Base-by-base conservation (phyloP, 2,797 vertebrate species). In the Pithecia hirsuta region DNA sequence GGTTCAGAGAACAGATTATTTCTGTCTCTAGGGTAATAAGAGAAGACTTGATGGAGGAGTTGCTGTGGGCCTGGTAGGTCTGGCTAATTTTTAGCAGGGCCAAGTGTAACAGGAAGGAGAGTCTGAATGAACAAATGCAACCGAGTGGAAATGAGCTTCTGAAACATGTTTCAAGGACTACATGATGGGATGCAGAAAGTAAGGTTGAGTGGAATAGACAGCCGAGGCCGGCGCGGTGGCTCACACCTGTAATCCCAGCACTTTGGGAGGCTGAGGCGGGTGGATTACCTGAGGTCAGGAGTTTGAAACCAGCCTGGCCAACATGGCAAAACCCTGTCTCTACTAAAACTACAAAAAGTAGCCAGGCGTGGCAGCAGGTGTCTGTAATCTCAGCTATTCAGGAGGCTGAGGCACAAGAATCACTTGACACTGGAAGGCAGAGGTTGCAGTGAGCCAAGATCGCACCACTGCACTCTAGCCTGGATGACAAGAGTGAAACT, bases 61-160 rank as follows among this genome's bases (percentile, higher is more conserved):
- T 91, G 50, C 90, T 81, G 13, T 87, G 64, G 39, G 26, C 22
- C 19, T 87, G 36, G 28, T 30, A 91, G 86, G 39, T 46, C 87
- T 80, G n/a, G 59, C n/a, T 92, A 86, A 85, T 91, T 88, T 70
- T 91, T 76, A 93, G 20, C n/a, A 67, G 64, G 88, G 39, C 30
- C 79, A 91, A 48, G 44, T 57, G 0, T 90, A 94, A 81, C 8
- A 83, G 39, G 11, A 26, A 74, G 70, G 59, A 87, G 30, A 92
- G 67, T 94, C 75, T 87, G 46, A 94, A 84, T 72, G 59, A 88
- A 79, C 50, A 91, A 93, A 95, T 36, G 36, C 57, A 91, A 26
- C 3, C 67, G 33, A 84, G 64, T 72, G 36, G 61, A 89, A 84
- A 81, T 87, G 74, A 95, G 14, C 13, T 87, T 81, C 59, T 72